Percentiles rank a stretch among this genome's conserved stretches.
These are phyloP conservation scores for Aegotheles bennettii DNA, from an alignment of 2,113 vertebrate genomes.

Conservation along the genomic window DNA sequence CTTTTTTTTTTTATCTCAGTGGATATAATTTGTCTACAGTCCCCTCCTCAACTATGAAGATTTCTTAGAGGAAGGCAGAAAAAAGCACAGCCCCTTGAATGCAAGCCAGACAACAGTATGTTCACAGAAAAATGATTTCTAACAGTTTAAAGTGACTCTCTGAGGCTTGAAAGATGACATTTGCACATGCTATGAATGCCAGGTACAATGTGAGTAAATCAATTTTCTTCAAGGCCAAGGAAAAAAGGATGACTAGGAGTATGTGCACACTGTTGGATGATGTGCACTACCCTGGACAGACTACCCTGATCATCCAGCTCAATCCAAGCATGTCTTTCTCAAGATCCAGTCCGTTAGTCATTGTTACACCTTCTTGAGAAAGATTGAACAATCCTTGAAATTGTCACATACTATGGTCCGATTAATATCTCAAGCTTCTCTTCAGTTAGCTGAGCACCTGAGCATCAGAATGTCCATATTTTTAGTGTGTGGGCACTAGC, in stretches of 20 bases:
- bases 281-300: no score
- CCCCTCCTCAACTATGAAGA: neutral
- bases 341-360: neutral
- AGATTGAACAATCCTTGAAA: neutral
- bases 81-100: neutral
- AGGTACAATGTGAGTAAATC: neutral
- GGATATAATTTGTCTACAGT: neutral
- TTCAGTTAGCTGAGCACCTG: neutral
- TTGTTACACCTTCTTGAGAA: neutral
- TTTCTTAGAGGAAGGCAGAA: neutral
- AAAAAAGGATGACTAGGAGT: neutral
- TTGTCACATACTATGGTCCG: neutral
- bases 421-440: neutral
- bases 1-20: neutral
- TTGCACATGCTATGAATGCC: neutral
- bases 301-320: neutral
- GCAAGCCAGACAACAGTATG: neutral
- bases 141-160: neutral
- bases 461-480: neutral
- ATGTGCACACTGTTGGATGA: neutral
- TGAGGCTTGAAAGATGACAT: neutral
- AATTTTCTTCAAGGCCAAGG: neutral
- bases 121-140: neutral
- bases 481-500: neutral
- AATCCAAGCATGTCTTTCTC: fast-evolving